Evolutionary conservation across 2,113 vertebrate species (phyloP).

Genomic region (Beaufortia kweichowensis): DNA sequence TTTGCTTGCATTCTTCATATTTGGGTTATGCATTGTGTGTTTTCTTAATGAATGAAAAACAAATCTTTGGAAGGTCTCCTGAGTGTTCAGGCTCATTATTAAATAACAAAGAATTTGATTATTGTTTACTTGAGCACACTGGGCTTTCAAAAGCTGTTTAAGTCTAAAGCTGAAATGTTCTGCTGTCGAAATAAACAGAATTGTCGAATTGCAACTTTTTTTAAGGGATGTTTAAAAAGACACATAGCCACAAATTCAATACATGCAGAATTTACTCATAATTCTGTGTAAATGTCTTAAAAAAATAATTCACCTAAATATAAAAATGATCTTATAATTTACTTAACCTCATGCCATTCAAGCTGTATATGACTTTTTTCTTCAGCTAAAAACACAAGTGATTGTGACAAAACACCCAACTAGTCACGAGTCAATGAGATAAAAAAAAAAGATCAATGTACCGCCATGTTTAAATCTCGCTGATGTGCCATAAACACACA

Average conservation of each 20-base stretch:
- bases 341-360: too few species aligned
- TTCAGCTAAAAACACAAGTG: too few species aligned
- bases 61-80: slow-evolving; percentile 52
- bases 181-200: slow-evolving; percentile 13
- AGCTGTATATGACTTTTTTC: too few species aligned
- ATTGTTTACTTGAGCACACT: slow-evolving; percentile 19
- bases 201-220: neutral
- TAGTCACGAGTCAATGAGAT: too few species aligned
- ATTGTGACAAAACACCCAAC: too few species aligned
- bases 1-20: slow-evolving; percentile 64
- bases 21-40: slow-evolving; percentile 55
- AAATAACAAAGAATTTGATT: slow-evolving; percentile 24
- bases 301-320: too few species aligned
- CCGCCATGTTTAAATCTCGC: too few species aligned
- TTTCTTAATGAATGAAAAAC: slow-evolving; percentile 49
- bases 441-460: too few species aligned
- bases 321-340: neutral
- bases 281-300: too few species aligned
- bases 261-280: too few species aligned
- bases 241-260: too few species aligned
- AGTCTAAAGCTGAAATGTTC: neutral
- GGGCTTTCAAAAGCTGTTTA: slow-evolving; percentile 6
- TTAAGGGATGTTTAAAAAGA: neutral
- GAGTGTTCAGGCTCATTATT: slow-evolving; percentile 14
- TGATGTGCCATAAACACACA: too few species aligned